These are phyloP conservation scores for Neoniphon sammara DNA, from an alignment of 2,797 vertebrate species.

Conservation along the genomic window DNA sequence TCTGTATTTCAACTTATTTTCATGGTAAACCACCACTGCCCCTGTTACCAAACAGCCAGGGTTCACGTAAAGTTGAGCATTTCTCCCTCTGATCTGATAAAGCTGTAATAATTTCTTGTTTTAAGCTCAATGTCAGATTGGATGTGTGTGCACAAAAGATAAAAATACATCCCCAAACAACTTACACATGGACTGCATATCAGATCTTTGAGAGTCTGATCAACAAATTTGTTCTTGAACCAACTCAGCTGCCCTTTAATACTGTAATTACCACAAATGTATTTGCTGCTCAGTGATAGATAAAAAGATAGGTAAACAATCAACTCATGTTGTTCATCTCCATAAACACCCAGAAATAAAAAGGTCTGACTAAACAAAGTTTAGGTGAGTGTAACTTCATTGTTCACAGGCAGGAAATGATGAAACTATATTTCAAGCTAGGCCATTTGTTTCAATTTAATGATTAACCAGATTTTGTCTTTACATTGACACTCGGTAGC, in stretches of 20 bases:
- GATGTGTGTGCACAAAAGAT: background rate
- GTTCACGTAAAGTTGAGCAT: background rate
- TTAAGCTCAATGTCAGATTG: background rate
- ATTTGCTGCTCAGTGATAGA: too few species aligned
- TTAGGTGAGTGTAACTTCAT: too few species aligned
- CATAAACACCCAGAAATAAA: too few species aligned
- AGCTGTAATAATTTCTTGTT: background rate
- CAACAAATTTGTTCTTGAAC: background rate
- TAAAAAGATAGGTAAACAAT: too few species aligned
- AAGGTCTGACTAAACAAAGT: too few species aligned
- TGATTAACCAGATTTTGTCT: too few species aligned
- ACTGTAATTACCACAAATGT: too few species aligned
- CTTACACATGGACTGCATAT: background rate
- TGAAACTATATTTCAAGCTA: too few species aligned
- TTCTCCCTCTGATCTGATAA: background rate
- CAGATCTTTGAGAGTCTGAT: background rate
- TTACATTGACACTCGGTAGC: too few species aligned
- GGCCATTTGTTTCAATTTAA: too few species aligned
- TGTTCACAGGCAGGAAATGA: too few species aligned
- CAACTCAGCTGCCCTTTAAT: background rate
- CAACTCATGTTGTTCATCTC: too few species aligned
- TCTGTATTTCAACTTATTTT: background rate
- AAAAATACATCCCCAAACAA: background rate
- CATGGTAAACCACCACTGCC: background rate
- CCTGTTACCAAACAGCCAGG: background rate